Evolutionary conservation across 2,113 vertebrate species (phyloP), one percentile per base, ranked within the genome.

Genomic region (Eolophus roseicapilla): DNA sequence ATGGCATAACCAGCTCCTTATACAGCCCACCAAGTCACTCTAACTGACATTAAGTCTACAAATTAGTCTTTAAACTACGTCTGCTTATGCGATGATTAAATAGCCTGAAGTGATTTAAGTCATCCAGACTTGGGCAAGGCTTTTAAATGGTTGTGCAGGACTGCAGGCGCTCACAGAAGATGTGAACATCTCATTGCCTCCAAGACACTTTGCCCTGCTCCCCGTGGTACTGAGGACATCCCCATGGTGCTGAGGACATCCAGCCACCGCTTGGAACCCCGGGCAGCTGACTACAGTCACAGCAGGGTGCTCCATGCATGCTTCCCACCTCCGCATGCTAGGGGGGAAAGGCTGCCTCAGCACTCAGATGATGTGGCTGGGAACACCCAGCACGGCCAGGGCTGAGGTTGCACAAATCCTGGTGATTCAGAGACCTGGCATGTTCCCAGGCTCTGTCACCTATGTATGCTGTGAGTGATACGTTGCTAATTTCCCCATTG

Each of bases 291-390:
- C 43, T 24, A 1, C 44, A 7, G 70, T 3, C 57, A 8, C 53
- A 27, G 39, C 47, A 55, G 53, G 83, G 63, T 93, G 91, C 68
- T 77, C 44, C 2, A 0, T 1, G 41, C 24, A 2, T 0, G 2
- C 23, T 65, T 49, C 6, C 64, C 83, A 17, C 3, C 1, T 0
- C 29, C 0, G 1, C 4, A 21, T 0, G 0, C 46, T 27, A n/a
- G 1, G 1, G 67, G 21, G 15, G 10, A 74, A 59, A 65, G 29
- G 41, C 77, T 91, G 44, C 83, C 92, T 21, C n/a, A 64, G 74
- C 31, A 1, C 55, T 41, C 23, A 1, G 37, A 28, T 4, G 0
- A 5, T 2, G 31, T 0, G 13, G 21, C 1, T 1, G 57, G 70
- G 73, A 88, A 25, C 74, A 55, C 31, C 46, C 84, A 24, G 73